phyloP scores from a whole-genome alignment of 2,113 vertebrate species.

The Pseudorhombus dupliciocellatus region DNA sequence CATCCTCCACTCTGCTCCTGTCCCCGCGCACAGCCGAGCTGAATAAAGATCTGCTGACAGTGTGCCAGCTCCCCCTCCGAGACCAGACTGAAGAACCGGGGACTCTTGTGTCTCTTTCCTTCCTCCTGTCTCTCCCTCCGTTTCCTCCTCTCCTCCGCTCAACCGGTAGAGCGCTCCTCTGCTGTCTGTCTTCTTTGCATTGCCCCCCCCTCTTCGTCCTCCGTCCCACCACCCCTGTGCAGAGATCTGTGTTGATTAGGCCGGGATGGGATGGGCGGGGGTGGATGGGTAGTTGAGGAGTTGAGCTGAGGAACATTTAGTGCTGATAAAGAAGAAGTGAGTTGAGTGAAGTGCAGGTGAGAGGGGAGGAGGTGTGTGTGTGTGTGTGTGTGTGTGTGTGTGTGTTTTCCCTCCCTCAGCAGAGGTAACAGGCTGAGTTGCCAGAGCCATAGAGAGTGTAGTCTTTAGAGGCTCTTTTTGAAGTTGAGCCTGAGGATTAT shows the following conservation, averaged over 20 bases:
- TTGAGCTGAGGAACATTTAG: conserved; percentile 64
- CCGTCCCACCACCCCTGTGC: conserved; percentile 11
- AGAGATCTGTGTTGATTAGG: conserved; percentile 35
- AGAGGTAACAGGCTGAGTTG: conserved; percentile 61
- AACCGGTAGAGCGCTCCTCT: background rate
- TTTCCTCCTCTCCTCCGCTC: background rate
- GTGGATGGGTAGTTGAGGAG: conserved; percentile 30
- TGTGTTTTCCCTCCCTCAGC: conserved; percentile 24
- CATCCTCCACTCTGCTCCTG: conserved; percentile 9
- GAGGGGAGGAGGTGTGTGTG: conserved; percentile 28
- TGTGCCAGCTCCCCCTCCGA: conserved; percentile 64
- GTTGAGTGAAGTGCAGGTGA: conserved; percentile 52
- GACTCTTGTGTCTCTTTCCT: conserved; percentile 5
- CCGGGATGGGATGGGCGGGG: background rate
- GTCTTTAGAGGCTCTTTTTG: conserved; percentile 78
- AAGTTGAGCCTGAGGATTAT: conserved; percentile 79
- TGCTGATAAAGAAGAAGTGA: conserved; percentile 59
- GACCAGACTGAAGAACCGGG: conserved; percentile 54
- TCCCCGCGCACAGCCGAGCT: conserved; percentile 9
- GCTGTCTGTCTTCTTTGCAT: conserved; percentile 9
- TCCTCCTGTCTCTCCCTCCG: conserved; percentile 8
- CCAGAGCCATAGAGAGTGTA: conserved; percentile 65
- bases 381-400: conserved; percentile 7
- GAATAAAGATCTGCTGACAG: conserved; percentile 77
- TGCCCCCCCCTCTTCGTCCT: conserved; percentile 11